Evolutionary conservation across 1,140 invertebrate species (phyloP).

Genomic region (Pissodes strobi): DNA sequence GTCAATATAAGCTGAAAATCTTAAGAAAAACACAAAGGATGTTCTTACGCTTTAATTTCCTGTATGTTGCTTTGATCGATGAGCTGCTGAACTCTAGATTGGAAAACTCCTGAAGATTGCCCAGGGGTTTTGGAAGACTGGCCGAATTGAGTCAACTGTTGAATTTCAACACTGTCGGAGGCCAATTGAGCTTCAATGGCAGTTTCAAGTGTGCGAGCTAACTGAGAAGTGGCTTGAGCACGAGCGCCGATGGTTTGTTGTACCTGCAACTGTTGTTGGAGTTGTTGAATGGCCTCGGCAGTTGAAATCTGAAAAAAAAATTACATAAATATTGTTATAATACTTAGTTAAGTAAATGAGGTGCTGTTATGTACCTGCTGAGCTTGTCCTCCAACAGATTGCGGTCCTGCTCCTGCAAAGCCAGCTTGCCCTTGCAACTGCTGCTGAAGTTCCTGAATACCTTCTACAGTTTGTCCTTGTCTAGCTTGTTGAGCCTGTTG

Average conservation of each 20-base stretch:
- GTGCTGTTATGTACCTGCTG: background rate
- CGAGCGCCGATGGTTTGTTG: background rate
- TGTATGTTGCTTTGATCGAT: conserved; percentile 7
- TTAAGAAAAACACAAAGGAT: too few species aligned
- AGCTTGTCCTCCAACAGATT: too few species aligned
- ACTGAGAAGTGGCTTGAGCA: background rate
- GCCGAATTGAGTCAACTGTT: background rate
- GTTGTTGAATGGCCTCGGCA: background rate
- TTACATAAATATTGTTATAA: background rate
- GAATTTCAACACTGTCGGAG: background rate
- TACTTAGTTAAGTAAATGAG: too few species aligned
- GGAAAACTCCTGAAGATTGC: background rate
- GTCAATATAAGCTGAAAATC: too few species aligned
- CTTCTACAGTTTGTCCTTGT: conserved; percentile 14
- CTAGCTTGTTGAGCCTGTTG: conserved; percentile 5
- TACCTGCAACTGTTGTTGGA: background rate
- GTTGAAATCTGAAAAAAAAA: background rate
- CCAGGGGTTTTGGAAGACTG: background rate
- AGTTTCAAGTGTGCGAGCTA: conserved; percentile 9
- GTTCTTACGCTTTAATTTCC: conserved; percentile 11
- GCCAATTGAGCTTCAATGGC: conserved; percentile 8
- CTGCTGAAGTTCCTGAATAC: conserved; percentile 4
- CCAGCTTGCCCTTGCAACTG: background rate
- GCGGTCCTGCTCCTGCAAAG: too few species aligned
- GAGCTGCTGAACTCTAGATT: conserved; percentile 5